Base-by-base conservation (phyloP, 64 coral and sea anemone species). In the Dendronephthya gigantea region DNA sequence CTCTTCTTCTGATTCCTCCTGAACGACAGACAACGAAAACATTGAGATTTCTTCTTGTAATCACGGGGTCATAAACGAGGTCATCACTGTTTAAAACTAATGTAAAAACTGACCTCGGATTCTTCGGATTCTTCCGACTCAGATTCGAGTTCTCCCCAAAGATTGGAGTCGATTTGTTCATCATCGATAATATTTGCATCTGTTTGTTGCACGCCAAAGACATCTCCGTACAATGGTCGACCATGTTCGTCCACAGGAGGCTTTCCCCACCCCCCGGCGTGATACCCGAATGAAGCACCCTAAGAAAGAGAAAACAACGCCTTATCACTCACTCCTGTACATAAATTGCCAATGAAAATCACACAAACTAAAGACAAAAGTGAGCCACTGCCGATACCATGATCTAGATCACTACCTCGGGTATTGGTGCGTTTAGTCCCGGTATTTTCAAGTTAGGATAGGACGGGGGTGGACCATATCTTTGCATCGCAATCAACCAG, bases 201-300 rank as follows among this genome's bases (percentile, higher is more conserved):
- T 13, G 84, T 58, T 83, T 85, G 89, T 41, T 91, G 92, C 11
- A 93, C 79, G 33, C 95, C 95, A 25, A 98, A 98, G 35, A 93
- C 95, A 41, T 98, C 95, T 65, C 95, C 95, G 76, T 98, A 98
- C 28, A 98, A 85, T 16, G 95, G 95, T n/a, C 92, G 87, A 14
- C 92, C 92, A 3, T 90, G 90, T 55, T 98, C 95, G 56, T 98
- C 95, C 22, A 98, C 95, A 11, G 95, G 95, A n/a, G 95, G 95
- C 65, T 98, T 98, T 0, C 95, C 95, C 95, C 95, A 98, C 43
- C 95, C 92, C 37, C 95, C 95, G 13, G 95, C 92, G 50, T 98
- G 95, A 69, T 98, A 98, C 51, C 95, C 95, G 90, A 98, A 98
- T 2, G 95, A 89, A 30, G 95, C 95, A 81, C 95, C 95, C 93